Percentiles rank a stretch among this genome's conserved stretches.
Conservation (phyloP, 1,140 invertebrate genomes). For the Sinella curviseta region DNA sequence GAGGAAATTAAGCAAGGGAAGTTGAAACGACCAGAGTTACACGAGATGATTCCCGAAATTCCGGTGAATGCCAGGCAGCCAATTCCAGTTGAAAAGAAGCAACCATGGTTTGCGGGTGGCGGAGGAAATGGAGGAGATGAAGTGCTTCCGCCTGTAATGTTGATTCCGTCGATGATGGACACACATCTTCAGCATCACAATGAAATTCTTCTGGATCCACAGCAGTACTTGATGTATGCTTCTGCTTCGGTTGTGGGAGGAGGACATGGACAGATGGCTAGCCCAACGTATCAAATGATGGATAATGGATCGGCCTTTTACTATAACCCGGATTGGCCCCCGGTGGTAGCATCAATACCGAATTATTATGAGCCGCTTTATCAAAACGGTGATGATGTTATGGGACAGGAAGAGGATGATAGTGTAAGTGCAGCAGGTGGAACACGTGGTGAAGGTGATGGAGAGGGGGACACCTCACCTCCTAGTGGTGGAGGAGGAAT, state of each 20-base stretch:
- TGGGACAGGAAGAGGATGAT: slow-evolving; percentile 52
- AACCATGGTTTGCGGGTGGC: slow-evolving; percentile 59
- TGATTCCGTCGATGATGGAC: slow-evolving; percentile 27
- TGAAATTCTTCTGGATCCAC: slow-evolving; percentile 44
- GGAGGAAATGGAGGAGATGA: slow-evolving; percentile 44
- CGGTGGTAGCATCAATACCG: slow-evolving; percentile 57
- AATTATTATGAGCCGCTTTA: slow-evolving; percentile 63
- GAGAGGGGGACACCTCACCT: slow-evolving; percentile 52
- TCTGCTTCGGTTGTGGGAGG: slow-evolving; percentile 47
- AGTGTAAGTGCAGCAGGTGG: slow-evolving; percentile 54
- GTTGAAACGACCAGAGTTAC: slow-evolving; percentile 61
- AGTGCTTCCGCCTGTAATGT: slow-evolving; percentile 25
- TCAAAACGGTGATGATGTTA: slow-evolving; percentile 49
- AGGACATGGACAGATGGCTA: slow-evolving; percentile 32
- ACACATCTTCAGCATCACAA: slow-evolving; percentile 53
- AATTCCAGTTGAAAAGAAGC: slow-evolving; percentile 59
- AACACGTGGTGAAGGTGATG: slow-evolving; percentile 50
- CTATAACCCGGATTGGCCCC: slow-evolving; percentile 55
- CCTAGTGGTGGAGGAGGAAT: slow-evolving; percentile 39
- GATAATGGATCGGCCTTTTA: slow-evolving; percentile 52
- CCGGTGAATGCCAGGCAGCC: slow-evolving; percentile 54
- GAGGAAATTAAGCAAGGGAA: slow-evolving; percentile 84
- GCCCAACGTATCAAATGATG: slow-evolving; percentile 56
- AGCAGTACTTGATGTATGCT: slow-evolving; percentile 51
- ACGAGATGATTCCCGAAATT: slow-evolving; percentile 53